Base-by-base conservation (phyloP, 2,113 vertebrate genomes). In the Thunnus maccoyii region DNA sequence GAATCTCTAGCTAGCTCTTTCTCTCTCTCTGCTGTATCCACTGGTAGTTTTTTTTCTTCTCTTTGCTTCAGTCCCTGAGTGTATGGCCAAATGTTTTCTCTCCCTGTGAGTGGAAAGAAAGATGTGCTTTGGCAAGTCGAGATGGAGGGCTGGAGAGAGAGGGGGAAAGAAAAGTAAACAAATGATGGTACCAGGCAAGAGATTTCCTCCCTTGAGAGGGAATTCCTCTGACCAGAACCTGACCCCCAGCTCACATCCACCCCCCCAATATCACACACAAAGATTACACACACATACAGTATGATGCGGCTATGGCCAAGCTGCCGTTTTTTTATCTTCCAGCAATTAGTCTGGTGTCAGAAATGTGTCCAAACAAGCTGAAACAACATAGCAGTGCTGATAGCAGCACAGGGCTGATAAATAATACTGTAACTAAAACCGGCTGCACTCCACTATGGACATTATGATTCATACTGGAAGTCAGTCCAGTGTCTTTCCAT, bases 141-240 rank as follows among this genome's bases (percentile, higher is more conserved):
- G 54, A 52, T 13, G 41, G 71, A 48, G 18, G 12, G 61, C 61
- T 52, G 25, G 15, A 32, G 22, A 64, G 54, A 25, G 54, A 41
- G 46, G 30, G 50, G 78, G 82, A 63, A 60, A 70, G 67, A 63
- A 83, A 84, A 84, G 78, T 82, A 66, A 88, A 79, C 75, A 85
- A 69, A 82, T 27, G 78, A 84, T 75, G 86, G 83, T 75, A 84
- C 76, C 72, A 85, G 82, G 82, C 48, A 11, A 83, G 77, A 79
- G 57, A 13, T 80, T 84, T 85, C 71, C 81, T 85, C 81, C 76
- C 60, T 7, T 52, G 13, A 65, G 76, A 91, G 88, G 88, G 86
- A 76, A 89, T 89, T 85, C 90, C 85, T 89, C 76, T 80, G 88
- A 86, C 80, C 91, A 78, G 8, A 80, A 36, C 46, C 64, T 84